A percentile compares a stretch with the other conserved stretches of the same genome.
Evolutionary conservation across 2,888 invertebrate genomes (phyloP).

Genomic region (Phorcus lineatus): DNA sequence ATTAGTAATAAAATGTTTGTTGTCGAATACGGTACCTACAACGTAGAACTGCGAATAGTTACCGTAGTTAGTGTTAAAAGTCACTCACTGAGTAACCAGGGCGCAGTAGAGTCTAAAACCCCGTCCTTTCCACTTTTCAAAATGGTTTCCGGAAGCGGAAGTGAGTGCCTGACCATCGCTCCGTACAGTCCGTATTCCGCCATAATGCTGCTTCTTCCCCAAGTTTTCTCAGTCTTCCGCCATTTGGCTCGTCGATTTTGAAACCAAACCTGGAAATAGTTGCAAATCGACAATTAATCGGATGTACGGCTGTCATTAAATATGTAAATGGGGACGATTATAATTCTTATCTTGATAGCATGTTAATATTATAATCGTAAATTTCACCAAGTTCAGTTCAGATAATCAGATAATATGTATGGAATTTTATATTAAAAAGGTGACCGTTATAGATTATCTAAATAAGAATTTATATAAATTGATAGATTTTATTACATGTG

Average conservation of each 20-base stretch:
- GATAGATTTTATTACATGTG: too few species aligned
- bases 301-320: too few species aligned
- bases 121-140: conserved; percentile 95
- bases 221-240: conserved; percentile 99
- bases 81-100: conserved; percentile 97
- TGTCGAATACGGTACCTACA: too few species aligned
- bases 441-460: too few species aligned
- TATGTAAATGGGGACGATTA: too few species aligned
- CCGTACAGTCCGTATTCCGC: conserved; percentile 99
- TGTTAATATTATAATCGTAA: too few species aligned
- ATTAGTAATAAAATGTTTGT: background rate
- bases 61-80: background rate
- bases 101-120: conserved; percentile 90
- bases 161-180: conserved; percentile 98
- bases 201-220: conserved; percentile 99
- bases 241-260: conserved; percentile 98
- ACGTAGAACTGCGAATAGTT: background rate
- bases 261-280: conserved; percentile 92
- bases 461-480: too few species aligned
- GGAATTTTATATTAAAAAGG: too few species aligned
- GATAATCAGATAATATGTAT: too few species aligned
- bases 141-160: conserved; percentile 98
- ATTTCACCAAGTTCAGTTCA: too few species aligned
- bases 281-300: too few species aligned
- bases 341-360: too few species aligned